phyloP scores from a whole-genome alignment of 2,888 invertebrate genomes.

The Rotaria magnacalcarata region DNA sequence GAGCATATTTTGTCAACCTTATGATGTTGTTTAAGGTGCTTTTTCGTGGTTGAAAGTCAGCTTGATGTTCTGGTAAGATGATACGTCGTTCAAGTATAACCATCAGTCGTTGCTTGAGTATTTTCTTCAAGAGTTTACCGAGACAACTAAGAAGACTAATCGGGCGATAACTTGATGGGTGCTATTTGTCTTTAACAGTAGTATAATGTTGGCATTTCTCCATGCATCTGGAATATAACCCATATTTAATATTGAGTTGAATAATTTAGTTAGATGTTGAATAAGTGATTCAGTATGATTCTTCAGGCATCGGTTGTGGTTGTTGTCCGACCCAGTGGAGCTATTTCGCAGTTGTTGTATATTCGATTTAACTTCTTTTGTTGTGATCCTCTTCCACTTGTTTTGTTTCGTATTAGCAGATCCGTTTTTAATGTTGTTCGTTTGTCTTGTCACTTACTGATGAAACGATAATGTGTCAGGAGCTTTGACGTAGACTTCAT shows the following conservation, averaged over 20 bases:
- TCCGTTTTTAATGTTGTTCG: too few relatives aligned
- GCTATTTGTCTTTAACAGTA: conserved; percentile 33
- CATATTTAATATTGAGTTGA: conserved; percentile 16
- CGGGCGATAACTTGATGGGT: conserved; percentile 23
- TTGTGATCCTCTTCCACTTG: too few relatives aligned
- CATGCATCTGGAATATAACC: conserved; percentile 39
- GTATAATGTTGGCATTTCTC: conserved; percentile 36
- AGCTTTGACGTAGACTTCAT: too few relatives aligned
- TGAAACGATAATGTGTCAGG: too few relatives aligned
- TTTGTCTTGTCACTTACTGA: too few relatives aligned
- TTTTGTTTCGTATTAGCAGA: too few relatives aligned
- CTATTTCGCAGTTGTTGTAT: too few relatives aligned
- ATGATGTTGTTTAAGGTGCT: conserved; percentile 30
- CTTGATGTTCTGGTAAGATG: conserved; percentile 30
- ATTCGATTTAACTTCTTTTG: too few relatives aligned
- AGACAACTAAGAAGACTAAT: conserved; percentile 28
- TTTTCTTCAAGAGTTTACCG: conserved; percentile 20
- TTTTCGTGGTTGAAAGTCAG: conserved; percentile 34
- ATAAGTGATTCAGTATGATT: too few relatives aligned
- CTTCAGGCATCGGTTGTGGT: too few relatives aligned
- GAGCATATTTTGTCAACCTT: neutral
- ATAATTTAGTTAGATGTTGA: neutral
- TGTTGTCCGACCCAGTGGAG: too few relatives aligned
- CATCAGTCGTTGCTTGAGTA: conserved; percentile 37
- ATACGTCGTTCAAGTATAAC: conserved; percentile 25